phyloP scores from a whole-genome alignment of 2,888 invertebrate species.

The Homarus gammarus region DNA sequence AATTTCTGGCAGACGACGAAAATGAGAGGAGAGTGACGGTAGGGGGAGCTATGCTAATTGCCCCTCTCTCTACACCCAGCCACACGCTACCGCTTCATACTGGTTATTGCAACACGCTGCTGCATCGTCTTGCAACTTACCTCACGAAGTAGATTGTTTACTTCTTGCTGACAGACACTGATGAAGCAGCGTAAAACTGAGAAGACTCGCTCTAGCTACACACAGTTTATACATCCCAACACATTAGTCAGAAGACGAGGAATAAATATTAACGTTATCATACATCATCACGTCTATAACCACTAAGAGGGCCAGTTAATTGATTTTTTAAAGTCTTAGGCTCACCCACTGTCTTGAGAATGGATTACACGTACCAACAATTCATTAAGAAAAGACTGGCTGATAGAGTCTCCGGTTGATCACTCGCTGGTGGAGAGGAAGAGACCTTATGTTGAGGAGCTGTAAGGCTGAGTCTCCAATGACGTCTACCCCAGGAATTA shows the following conservation, averaged over 20 bases:
- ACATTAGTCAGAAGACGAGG: no score
- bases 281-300: no score
- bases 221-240: no score
- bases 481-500: not conserved
- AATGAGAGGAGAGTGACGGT: not conserved
- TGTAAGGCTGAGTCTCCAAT: not conserved
- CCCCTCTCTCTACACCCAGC: not conserved
- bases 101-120: no score
- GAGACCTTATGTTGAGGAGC: not conserved
- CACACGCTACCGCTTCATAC: no score
- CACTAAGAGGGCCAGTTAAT: not conserved
- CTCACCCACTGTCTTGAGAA: not conserved
- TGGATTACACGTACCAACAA: not conserved
- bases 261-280: no score
- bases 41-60: not conserved
- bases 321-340: not conserved
- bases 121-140: no score
- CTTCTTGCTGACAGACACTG: no score
- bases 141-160: no score
- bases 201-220: no score
- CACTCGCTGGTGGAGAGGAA: not conserved
- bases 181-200: no score
- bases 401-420: not conserved
- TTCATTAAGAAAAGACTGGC: not conserved
- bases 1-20: not conserved